phyloP scores from a whole-genome alignment of 2,797 vertebrate species.

The Urocyon cinereoargenteus region DNA sequence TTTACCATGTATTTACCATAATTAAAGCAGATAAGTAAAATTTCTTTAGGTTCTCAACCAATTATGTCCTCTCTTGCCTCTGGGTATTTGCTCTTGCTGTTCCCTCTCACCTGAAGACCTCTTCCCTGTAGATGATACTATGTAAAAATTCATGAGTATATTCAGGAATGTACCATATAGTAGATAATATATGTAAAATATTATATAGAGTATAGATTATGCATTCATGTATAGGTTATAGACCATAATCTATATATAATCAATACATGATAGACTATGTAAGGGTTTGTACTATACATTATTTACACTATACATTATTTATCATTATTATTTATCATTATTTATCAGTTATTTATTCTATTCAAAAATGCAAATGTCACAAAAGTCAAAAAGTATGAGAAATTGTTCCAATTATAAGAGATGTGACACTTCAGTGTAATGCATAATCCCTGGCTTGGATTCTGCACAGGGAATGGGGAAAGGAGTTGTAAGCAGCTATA shows the following conservation, averaged over 20 bases:
- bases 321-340: not conserved
- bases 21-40: not conserved
- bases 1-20: too few relatives aligned
- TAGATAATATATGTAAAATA: not conserved
- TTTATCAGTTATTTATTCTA: not conserved
- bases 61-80: not conserved
- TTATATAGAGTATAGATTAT: not conserved
- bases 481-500: not conserved
- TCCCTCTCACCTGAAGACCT: not conserved
- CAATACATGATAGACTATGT: not conserved
- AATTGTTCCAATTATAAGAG: not conserved
- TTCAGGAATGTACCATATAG: not conserved
- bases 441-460: not conserved
- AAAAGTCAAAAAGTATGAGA: not conserved
- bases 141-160: not conserved
- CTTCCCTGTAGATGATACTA: not conserved
- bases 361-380: not conserved
- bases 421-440: not conserved
- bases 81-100: not conserved
- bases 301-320: not conserved
- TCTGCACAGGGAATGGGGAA: not conserved
- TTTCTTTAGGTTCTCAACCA: not conserved
- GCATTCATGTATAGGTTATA: not conserved
- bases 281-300: not conserved
- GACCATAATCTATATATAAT: not conserved